These are phyloP conservation scores for Tetragonula clypearis DNA, from an alignment of 1,140 invertebrate species.

Conservation along the genomic window DNA sequence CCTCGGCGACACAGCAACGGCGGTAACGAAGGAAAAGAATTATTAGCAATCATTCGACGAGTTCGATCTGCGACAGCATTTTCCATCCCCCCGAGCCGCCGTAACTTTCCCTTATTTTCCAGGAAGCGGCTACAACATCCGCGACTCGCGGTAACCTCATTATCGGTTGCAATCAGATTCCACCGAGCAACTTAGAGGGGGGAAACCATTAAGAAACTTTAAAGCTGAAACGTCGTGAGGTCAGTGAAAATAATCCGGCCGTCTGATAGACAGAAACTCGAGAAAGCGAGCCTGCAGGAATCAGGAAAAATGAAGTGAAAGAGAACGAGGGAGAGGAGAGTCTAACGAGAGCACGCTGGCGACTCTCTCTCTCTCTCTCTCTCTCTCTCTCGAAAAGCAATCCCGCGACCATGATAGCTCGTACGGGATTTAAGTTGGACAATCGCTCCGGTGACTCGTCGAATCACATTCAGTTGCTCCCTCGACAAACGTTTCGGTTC, in stretches of 20 bases:
- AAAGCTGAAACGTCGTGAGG: neutral
- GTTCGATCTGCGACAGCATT: neutral
- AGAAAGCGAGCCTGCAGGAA: neutral
- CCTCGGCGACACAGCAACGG: neutral
- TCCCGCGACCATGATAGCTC: slow-evolving; percentile 34
- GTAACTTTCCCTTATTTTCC: slow-evolving; percentile 8
- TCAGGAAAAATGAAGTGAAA: neutral
- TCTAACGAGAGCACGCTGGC: slow-evolving; percentile 1
- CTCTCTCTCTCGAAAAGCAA: neutral
- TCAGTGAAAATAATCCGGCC: slow-evolving; percentile 39
- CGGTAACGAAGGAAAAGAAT: neutral
- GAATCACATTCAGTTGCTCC: neutral
- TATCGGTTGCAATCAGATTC: slow-evolving; percentile 42
- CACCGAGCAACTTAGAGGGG: slow-evolving; percentile 14
- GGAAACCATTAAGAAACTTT: slow-evolving; percentile 11
- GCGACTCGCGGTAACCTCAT: slow-evolving; percentile 37
- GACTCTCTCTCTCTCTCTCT: slow-evolving; percentile 2
- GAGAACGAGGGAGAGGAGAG: neutral
- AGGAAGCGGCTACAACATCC: neutral
- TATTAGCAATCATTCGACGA: neutral
- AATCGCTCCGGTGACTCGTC: slow-evolving; percentile 27
- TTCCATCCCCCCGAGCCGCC: neutral
- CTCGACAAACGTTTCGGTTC: slow-evolving; percentile 12
- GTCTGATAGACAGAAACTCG: neutral
- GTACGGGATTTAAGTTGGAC: slow-evolving; percentile 52